phyloP scores from a whole-genome alignment of 2,888 invertebrate species.

The Calameuta pallipes region DNA sequence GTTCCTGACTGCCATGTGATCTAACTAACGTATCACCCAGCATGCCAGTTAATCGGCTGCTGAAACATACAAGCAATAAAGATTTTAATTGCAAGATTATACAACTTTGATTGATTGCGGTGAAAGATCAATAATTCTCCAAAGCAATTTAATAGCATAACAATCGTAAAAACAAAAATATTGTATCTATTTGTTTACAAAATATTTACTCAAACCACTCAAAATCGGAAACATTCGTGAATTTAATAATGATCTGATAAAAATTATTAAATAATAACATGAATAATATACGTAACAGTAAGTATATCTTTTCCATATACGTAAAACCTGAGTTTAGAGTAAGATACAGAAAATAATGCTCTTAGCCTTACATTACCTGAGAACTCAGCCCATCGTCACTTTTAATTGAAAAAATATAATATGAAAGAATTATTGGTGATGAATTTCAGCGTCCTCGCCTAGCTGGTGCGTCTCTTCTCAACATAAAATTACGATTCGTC shows the following conservation, averaged over 20 bases:
- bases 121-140: background rate
- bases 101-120: background rate
- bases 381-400: background rate
- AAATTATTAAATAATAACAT: background rate
- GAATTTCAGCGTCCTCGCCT: background rate
- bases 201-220: background rate
- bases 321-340: background rate
- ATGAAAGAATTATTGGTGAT: background rate
- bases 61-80: background rate
- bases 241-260: background rate
- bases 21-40: slow-evolving; percentile 28
- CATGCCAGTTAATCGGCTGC: slow-evolving; percentile 29
- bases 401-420: background rate
- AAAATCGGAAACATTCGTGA: background rate
- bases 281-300: background rate
- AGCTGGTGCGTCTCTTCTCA: background rate
- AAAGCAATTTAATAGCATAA: background rate
- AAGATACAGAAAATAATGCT: background rate
- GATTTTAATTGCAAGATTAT: background rate
- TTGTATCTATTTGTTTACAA: background rate
- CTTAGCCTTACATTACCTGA: background rate
- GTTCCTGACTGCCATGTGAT: slow-evolving; percentile 46
- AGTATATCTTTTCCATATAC: background rate
- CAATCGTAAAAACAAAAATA: background rate
- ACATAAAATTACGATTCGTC: background rate